Evolutionary conservation across 2,797 vertebrate genomes (phyloP), one percentile per base, ranked within the genome.

Genomic region (Trematomus bernacchii): DNA sequence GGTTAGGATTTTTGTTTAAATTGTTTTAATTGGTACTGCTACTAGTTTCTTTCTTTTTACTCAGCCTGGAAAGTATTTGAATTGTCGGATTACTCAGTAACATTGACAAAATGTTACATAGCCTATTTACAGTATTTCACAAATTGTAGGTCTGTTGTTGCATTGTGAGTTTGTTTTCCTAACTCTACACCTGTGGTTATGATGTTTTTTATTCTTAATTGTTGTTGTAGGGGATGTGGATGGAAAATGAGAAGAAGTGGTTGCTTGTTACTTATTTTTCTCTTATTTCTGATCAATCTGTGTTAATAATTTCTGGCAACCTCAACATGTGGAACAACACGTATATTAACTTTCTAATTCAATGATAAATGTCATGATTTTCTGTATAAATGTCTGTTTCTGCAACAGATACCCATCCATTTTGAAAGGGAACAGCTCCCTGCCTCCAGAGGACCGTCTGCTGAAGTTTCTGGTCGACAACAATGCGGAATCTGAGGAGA

Each of bases 381-480:
- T 46, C 10, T 75, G 21, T 40, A 0, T 68, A 3, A 19, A n/a
- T 46, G 40, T 82, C 1, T 77, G 37, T 71, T 4, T 72, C 64
- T 63, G 19, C 37, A 23, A 33, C 76, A 94, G 92, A 21, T 93
- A 91, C 70, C 54, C 73, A 2, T 91, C 93, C 21, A 18, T 77
- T 12, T 33, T 92, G 0, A 93, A 91, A 75, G 93, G 87, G 44
- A 91, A 66, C 11, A 90, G 83, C n/a, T 37, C 69, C 23, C 92
- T 93, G 6, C 93, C 93, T 4, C 96, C 96, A 0, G 95, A 96
- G 77, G 97, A 97, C 79, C 93, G 94, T 6, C 94, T 97, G 51
- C 91, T 97, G 47, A 96, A 95, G 89, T 97, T 97, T 85, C 92
- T 97, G 71, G 96, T 97, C 53, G 96, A 97, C 91, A 96, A 94